These are phyloP conservation scores for Ridgeia piscesae DNA, from an alignment of 1,140 invertebrate genomes.

Conservation along the genomic window DNA sequence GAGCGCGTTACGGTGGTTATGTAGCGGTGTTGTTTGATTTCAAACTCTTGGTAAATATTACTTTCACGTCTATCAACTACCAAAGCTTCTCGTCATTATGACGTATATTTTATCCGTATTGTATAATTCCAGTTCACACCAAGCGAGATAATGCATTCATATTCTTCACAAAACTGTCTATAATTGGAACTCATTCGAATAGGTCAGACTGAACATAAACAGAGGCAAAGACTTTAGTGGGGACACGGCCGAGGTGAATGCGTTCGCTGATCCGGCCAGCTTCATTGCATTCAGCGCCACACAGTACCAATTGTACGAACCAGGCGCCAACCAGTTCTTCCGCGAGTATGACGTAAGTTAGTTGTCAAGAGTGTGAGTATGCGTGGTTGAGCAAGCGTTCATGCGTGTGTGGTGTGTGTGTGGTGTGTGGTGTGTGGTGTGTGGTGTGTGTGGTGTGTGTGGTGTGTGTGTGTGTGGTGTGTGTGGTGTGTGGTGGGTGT, in stretches of 20 bases:
- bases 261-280: constrained; percentile 88
- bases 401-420: not conserved
- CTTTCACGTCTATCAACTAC: too few species aligned
- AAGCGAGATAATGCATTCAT: too few species aligned
- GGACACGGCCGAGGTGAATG: constrained; percentile 85
- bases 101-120: too few species aligned
- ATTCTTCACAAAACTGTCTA: not conserved
- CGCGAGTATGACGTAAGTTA: constrained; percentile 12
- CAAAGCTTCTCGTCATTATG: too few species aligned
- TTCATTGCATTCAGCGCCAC: constrained; percentile 80
- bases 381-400: not conserved
- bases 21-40: too few species aligned
- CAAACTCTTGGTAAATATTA: too few species aligned
- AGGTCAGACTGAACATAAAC: constrained; percentile 88
- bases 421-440: not conserved
- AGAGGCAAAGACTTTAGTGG: constrained; percentile 90
- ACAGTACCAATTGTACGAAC: constrained; percentile 11
- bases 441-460: not conserved
- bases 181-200: constrained; percentile 13
- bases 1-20: too few species aligned
- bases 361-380: not conserved
- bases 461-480: not conserved
- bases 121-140: too few species aligned
- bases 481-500: not conserved
- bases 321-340: constrained; percentile 15